Evolutionary conservation across 2,797 vertebrate species (phyloP).

Genomic region (Danio kyathit): DNA sequence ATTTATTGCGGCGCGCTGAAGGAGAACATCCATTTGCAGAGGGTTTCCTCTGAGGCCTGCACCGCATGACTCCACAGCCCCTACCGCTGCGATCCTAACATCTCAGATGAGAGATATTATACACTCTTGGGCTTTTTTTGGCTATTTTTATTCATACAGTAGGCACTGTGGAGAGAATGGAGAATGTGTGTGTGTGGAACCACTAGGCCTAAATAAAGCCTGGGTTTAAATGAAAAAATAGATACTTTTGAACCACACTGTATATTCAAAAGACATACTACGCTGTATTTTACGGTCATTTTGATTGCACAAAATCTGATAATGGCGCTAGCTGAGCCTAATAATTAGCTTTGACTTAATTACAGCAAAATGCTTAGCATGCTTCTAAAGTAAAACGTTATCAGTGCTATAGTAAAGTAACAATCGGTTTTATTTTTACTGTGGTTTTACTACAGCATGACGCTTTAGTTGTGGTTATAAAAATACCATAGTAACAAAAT

Average conservation of each 20-base stretch:
- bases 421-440: background rate
- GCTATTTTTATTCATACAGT: slow-evolving; percentile 18
- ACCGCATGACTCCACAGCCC: background rate
- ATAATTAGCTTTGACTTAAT: background rate
- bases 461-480: no score
- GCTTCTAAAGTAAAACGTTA: background rate
- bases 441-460: background rate
- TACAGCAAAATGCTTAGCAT: background rate
- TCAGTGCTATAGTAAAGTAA: no score
- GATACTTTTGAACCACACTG: background rate
- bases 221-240: background rate
- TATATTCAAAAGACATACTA: background rate
- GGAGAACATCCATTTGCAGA: slow-evolving; percentile 71
- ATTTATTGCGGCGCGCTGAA: slow-evolving; percentile 63
- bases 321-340: background rate
- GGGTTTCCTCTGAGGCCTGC: slow-evolving; percentile 18
- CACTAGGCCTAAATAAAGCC: background rate
- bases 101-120: slow-evolving; percentile 25
- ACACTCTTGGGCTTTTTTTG: slow-evolving; percentile 3
- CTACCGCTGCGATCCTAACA: background rate
- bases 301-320: background rate
- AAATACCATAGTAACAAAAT: no score
- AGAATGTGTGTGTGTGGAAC: background rate
- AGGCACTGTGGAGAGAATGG: background rate
- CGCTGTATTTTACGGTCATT: background rate